Evolutionary conservation across 2,888 invertebrate genomes (phyloP), one percentile per base, ranked within the genome.

Genomic region (Cepaea hortensis): DNA sequence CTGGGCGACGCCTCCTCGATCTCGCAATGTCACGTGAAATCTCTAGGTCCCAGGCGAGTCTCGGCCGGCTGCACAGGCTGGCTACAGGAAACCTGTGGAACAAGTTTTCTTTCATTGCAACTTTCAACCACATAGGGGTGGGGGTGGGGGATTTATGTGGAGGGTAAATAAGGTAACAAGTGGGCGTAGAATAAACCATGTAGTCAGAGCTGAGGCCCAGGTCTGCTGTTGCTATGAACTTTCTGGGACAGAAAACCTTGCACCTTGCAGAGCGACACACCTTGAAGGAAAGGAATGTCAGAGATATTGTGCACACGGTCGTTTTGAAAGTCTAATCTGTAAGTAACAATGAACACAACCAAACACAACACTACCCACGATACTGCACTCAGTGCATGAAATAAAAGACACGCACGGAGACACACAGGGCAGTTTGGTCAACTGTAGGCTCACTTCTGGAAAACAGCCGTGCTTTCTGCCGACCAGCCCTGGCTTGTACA

Each of bases 81-180:
- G 55, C 11, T 77, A 23, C 61, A 77, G 3, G n/a, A 77, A 62
- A 79, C 79, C 35, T 35, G 79, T 62, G 62, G 79, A 79, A 79
- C 79, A 18, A 79, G 79, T 79, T 79, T 79, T 79, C 61, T 77
- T 15, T n/a, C 18, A 68, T 20, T 5, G 68, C 18, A 68, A 68
- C 68, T 68, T 68, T 68, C 7, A 6, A 6, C 11, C 7, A 9
- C 55, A 55, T 55, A 9, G 55, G 11, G 55, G 55, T 6, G 6
- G 55, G 55, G 55, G 55, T 55, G 55, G 11, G 55, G 55, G 6
- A 18, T 48, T 75, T 75, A 6, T 15, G 75, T 48, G 48, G 3
- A 48, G 50, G 48, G 75, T 75, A 75, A 15, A 75, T 9, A 48
- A 20, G 48, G 75, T 75, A 75, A 15, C 9, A 48, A 23, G 75